Conservation (phyloP, 2,797 vertebrate genomes). For the Clarias platycephalus region DNA sequence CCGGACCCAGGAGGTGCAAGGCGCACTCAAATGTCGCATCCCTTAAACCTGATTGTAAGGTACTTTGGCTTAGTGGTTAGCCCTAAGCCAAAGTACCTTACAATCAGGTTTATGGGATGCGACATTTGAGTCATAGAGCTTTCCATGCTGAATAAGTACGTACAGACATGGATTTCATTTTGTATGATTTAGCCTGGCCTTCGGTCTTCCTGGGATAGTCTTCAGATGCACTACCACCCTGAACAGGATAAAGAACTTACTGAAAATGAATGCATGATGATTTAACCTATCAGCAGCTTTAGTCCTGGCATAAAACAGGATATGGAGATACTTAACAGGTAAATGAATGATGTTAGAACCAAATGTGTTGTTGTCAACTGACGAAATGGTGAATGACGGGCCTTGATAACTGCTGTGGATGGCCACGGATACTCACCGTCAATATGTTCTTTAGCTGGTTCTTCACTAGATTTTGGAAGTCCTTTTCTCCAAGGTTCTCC, state of each 20-base stretch:
- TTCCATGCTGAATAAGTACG: neutral
- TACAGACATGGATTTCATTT: neutral
- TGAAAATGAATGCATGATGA: neutral
- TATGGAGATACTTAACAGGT: neutral
- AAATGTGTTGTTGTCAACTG: neutral
- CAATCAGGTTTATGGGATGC: neutral
- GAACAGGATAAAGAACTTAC: neutral
- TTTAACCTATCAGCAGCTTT: neutral
- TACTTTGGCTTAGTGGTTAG: too few relatives aligned
- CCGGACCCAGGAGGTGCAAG: too few relatives aligned
- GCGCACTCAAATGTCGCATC: too few relatives aligned
- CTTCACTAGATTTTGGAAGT: constrained; percentile 76
- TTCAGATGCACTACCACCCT: neutral
- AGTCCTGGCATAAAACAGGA: neutral
- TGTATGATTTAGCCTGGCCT: neutral
- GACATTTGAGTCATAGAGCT: neutral
- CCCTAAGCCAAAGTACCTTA: neutral
- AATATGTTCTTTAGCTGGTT: constrained; percentile 75
- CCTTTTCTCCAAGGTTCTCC: constrained; percentile 68
- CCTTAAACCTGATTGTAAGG: too few relatives aligned
- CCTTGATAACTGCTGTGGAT: neutral
- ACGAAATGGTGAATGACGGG: neutral
- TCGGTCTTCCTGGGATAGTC: neutral
- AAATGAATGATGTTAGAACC: neutral
- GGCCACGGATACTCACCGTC: constrained; percentile 64